These are phyloP conservation scores for Planococcus citri DNA, from an alignment of 1,140 invertebrate genomes.

Conservation along the genomic window DNA sequence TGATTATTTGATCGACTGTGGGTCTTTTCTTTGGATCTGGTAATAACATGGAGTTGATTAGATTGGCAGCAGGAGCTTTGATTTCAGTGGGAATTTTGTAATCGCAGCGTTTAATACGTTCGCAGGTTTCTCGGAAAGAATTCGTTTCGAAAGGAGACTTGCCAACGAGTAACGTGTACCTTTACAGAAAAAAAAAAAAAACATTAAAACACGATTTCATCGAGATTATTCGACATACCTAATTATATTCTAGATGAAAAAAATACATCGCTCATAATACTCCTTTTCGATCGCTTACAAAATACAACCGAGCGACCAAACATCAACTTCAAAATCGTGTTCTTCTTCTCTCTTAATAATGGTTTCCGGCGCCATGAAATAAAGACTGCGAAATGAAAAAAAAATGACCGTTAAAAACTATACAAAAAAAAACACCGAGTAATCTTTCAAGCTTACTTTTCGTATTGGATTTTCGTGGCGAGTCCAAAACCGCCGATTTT, in stretches of 20 bases:
- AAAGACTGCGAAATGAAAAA: slow-evolving; percentile 50
- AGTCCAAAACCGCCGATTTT: slow-evolving; percentile 98
- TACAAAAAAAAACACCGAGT: no score
- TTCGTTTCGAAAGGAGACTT: slow-evolving; percentile 93
- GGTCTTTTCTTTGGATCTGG: slow-evolving; percentile 69
- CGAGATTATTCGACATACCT: no score
- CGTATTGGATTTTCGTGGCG: slow-evolving; percentile 77
- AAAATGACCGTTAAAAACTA: neutral
- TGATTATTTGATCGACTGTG: slow-evolving; percentile 56
- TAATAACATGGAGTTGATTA: slow-evolving; percentile 76
- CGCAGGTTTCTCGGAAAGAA: slow-evolving; percentile 78
- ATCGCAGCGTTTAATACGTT: slow-evolving; percentile 82
- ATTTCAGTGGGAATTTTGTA: slow-evolving; percentile 69
- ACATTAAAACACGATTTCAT: neutral
- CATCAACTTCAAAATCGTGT: slow-evolving; percentile 92
- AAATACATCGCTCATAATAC: no score
- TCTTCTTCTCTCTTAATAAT: no score
- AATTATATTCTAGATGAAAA: no score
- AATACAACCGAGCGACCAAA: slow-evolving; percentile 93
- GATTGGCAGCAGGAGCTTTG: slow-evolving; percentile 51
- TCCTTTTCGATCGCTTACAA: slow-evolving; percentile 53
- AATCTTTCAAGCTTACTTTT: slow-evolving; percentile 60
- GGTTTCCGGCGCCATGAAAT: slow-evolving; percentile 98
- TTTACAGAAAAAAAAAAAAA: no score
- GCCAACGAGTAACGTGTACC: slow-evolving; percentile 82